Evolutionary conservation across 2,888 invertebrate genomes (phyloP).

Genomic region (Chouioia cunea): DNA sequence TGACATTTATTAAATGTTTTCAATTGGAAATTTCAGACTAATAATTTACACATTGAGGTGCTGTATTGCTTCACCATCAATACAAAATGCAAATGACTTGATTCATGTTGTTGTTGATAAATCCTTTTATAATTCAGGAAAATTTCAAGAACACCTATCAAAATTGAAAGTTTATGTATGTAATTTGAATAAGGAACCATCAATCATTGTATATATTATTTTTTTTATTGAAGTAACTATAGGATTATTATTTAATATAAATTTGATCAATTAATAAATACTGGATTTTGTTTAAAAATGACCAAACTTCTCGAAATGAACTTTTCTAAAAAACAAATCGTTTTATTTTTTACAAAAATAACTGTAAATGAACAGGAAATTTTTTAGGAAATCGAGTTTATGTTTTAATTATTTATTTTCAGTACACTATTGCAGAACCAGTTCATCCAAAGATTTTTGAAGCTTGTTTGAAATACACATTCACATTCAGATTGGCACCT

Average conservation of each 20-base stretch:
- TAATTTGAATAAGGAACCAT: neutral
- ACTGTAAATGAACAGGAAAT: too few species aligned
- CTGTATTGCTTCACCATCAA: slow-evolving; percentile 60
- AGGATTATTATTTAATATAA: neutral
- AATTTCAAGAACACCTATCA: slow-evolving; percentile 51
- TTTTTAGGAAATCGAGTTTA: neutral
- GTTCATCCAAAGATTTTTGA: slow-evolving; percentile 59
- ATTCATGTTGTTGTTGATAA: slow-evolving; percentile 56
- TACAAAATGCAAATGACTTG: slow-evolving; percentile 49
- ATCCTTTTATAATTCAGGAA: slow-evolving; percentile 49
- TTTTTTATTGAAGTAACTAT: too few species aligned
- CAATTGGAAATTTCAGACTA: slow-evolving; percentile 51
- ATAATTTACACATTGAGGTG: slow-evolving; percentile 53
- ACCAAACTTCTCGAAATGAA: too few species aligned
- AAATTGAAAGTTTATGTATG: slow-evolving; percentile 55
- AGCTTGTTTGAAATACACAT: slow-evolving; percentile 61
- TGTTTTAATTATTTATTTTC: neutral
- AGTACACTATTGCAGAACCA: slow-evolving; percentile 52
- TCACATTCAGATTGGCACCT: slow-evolving; percentile 60
- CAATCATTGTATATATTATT: too few species aligned
- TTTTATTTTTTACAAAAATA: too few species aligned
- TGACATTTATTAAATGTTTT: slow-evolving; percentile 24
- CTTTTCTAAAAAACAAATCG: too few species aligned
- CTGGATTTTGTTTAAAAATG: neutral
- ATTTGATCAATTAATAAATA: neutral